These are phyloP conservation scores for Diabrotica undecimpunctata DNA, from an alignment of 1,140 invertebrate genomes.

Conservation along the genomic window DNA sequence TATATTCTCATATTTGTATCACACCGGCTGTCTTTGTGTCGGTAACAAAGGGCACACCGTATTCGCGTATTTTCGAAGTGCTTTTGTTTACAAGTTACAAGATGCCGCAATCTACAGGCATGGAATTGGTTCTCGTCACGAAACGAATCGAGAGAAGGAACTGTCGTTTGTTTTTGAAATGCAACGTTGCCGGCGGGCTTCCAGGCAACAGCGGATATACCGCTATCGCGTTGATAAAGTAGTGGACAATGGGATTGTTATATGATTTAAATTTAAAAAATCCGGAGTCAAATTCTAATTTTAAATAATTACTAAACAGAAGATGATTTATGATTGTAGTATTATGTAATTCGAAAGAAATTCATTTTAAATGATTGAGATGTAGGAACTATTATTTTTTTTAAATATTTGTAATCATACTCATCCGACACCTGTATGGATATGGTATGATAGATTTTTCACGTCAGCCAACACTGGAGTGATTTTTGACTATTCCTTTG, in stretches of 20 bases:
- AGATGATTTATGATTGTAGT: too few species aligned
- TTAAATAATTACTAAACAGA: too few species aligned
- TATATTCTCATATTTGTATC: not conserved
- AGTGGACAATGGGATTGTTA: not conserved
- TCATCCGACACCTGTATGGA: too few species aligned
- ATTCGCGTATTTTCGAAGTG: constrained; percentile 12
- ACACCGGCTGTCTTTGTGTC: not conserved
- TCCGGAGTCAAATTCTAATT: too few species aligned
- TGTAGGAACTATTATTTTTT: too few species aligned
- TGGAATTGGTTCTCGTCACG: constrained; percentile 6
- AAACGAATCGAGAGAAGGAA: constrained; percentile 21
- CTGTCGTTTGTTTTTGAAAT: constrained; percentile 26
- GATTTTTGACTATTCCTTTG: too few species aligned
- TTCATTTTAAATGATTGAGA: too few species aligned
- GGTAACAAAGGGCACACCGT: constrained; percentile 9
- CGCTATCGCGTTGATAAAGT: constrained; percentile 29
- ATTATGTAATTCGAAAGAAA: too few species aligned
- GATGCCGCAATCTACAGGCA: constrained; percentile 15
- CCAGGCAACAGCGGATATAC: constrained; percentile 24
- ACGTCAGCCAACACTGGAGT: too few species aligned
- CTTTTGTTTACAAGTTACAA: constrained; percentile 24
- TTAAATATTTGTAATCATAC: too few species aligned
- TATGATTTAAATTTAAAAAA: not conserved
- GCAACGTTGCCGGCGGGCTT: constrained; percentile 36
- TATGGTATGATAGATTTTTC: too few species aligned